Evolutionary conservation across 1,140 invertebrate species (phyloP).

Genomic region (Drosophila simulans): DNA sequence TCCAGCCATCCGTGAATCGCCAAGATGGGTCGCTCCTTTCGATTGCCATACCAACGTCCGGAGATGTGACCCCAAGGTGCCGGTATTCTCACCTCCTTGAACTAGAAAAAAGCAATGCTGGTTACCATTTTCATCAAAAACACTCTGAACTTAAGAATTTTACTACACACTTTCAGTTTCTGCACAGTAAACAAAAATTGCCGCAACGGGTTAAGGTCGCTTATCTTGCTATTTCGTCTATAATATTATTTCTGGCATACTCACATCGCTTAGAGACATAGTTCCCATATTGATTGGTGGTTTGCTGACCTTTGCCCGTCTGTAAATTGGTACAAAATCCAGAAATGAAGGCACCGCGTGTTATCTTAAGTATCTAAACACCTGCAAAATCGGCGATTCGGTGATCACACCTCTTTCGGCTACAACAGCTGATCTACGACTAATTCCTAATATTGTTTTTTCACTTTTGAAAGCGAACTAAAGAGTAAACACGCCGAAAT

Average conservation of each 20-base stretch:
- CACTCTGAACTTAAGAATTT: too few species aligned
- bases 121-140: too few species aligned
- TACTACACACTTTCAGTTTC: too few species aligned
- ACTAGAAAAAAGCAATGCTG: constrained; percentile 27
- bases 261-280: constrained; percentile 53
- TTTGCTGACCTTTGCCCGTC: constrained; percentile 25
- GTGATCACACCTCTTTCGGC: neutral
- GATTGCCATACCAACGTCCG: constrained; percentile 89
- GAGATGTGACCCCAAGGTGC: constrained; percentile 88
- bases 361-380: neutral
- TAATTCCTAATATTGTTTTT: neutral
- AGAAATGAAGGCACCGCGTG: neutral
- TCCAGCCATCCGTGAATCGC: constrained; percentile 91
- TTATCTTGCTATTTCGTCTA: neutral
- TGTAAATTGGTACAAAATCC: neutral
- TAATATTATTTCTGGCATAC: constrained; percentile 18
- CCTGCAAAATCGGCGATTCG: neutral
- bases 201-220: too few species aligned
- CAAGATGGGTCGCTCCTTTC: constrained; percentile 87
- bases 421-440: neutral
- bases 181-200: too few species aligned
- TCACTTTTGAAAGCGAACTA: neutral
- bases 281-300: constrained; percentile 41
- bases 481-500: neutral
- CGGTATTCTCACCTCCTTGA: constrained; percentile 87